Evolutionary conservation across 2,888 invertebrate genomes (phyloP), one percentile per base, ranked within the genome.

Genomic region (Chrysina gloriosa): DNA sequence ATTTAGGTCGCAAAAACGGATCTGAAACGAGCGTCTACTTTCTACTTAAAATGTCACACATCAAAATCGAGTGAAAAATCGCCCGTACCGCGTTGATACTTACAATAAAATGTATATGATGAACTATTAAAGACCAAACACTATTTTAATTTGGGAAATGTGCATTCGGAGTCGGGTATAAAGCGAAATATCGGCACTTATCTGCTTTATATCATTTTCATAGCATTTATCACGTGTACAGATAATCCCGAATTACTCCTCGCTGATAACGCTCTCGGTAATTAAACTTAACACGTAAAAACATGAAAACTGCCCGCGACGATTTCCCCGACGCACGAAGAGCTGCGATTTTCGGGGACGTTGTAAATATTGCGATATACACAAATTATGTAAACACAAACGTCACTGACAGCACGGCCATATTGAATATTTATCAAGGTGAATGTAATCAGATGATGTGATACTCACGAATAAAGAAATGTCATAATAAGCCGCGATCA

Each of bases 351-450:
- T 48, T 19, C 27, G 31, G 48, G 25, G 25, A 58, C 48, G 48
- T 34, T 47, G 58, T 54, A 63, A 50, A 50, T 54, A 48, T 67
- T 36, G 75, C 72, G 77, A 78, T 77, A 78, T 76, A 79, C 75
- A 77, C 78, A 81, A n/a, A 81, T 81, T 82, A 82, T 81, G 81
- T 82, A 82, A 82, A 82, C 81, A 81, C 74, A 82, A 81, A 81
- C 80, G 81, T 81, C 80, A 82, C 78, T 81, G 80, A 80, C 80
- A 80, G 74, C 36, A 78, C 71, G 75, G 80, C 80, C 80, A 81
- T 80, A 77, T 80, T 81, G 78, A 76, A 78, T 78, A 76, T 75
- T 77, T 77, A 71, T 70, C 71, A 69, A 71, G 71, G 74, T 71
- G 74, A 74, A 74, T 70, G 73, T 63, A 66, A 69, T 69, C 69